Base-by-base conservation (phyloP, 2,797 vertebrate genomes). In the Phyllotis vaccarum region DNA sequence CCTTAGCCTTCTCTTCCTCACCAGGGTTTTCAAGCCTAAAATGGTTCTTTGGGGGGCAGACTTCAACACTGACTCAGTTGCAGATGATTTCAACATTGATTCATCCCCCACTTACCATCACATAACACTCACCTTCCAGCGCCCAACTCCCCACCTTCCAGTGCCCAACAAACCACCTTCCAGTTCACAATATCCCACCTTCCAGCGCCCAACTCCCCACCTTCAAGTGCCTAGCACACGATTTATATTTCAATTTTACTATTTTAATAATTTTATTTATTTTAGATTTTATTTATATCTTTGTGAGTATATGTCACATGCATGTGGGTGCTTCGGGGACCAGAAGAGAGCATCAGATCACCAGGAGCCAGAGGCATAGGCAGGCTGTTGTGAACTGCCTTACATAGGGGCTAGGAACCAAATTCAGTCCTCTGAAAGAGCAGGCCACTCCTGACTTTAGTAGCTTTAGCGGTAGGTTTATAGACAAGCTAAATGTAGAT, bases 401-500 rank as follows among this genome's bases (percentile, higher is more conserved):
- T 5, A 17, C 34, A 10, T 37, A 31, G 62, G 22, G 52, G 62
- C 62, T 68, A 43, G 62, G 62, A 68, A 86, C 62, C 3, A n/a
- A 66, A 49, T 64, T 54, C 46, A 27, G 64, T 29, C 13, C 34
- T 37, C 64, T 86, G 46, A n/a, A 16, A 86, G 64, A 86, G 11
- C 85, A 72, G 22, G 49, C 19, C 64, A 8, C 16, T 6, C 16
- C 54, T 31, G 29, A 14, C 34, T 24, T 90, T 52, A 86, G 43
- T 54, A 64, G 27, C 34, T 52, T 43, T 76, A n/a, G 64, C 11
- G 31, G 52, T 64, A 83, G 56, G 93, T 93, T 89, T 58, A 34
- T 22, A 24, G n/a, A 29, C 78, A 43, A 1, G 62, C 64, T 94
- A 56, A 66, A 95, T 86, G 74, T 34, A 95, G 43, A 49, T 72